phyloP scores from a whole-genome alignment of 1,140 invertebrate genomes.

The Procambarus clarkii region DNA sequence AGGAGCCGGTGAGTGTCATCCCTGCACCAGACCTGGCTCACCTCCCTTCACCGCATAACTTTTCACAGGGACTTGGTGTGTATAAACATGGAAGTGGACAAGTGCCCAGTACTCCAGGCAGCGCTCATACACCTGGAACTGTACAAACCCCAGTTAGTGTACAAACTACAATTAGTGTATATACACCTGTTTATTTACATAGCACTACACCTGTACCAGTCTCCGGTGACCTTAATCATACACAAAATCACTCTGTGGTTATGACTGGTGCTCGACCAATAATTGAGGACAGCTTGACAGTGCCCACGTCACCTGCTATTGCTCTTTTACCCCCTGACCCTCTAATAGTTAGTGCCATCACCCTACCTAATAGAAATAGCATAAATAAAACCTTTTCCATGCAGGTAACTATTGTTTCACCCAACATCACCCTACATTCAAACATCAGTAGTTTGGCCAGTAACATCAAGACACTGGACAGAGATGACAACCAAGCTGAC shows the following conservation, averaged over 20 bases:
- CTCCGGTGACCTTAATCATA: neutral
- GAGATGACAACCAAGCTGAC: neutral
- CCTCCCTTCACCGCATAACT: neutral
- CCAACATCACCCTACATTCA: neutral
- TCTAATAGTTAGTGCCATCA: neutral
- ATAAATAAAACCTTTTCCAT: neutral
- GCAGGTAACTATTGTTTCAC: neutral
- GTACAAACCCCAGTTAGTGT: neutral
- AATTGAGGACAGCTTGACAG: neutral
- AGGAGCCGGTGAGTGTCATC: constrained; percentile 58
- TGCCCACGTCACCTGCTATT: neutral
- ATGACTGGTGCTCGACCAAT: neutral
- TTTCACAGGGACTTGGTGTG: neutral
- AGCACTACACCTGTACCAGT: neutral
- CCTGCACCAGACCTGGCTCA: constrained; percentile 40
- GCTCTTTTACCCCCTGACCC: neutral
- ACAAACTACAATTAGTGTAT: neutral
- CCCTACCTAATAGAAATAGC: neutral
- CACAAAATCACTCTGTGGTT: neutral
- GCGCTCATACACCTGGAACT: no score
- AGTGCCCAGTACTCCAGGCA: neutral
- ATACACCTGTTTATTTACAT: neutral
- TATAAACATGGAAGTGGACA: no score
- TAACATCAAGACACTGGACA: neutral
- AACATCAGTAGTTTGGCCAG: neutral